Conservation (phyloP, 2,888 invertebrate species). For the Agrochola lychnidis region DNA sequence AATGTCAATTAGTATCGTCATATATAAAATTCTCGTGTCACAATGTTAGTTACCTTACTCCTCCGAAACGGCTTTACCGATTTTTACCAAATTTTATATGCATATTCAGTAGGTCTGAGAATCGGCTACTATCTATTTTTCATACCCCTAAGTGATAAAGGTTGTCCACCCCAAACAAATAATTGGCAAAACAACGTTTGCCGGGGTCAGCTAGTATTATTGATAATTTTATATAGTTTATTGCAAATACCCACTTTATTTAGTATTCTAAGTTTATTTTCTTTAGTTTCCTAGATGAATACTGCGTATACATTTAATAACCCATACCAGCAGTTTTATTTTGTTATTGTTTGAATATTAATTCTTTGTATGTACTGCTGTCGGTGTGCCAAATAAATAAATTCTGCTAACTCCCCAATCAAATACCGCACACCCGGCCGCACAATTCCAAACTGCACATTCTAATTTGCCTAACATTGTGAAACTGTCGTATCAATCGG, state of each 20-base stretch:
- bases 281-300: neutral
- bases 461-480: slow-evolving; percentile 59
- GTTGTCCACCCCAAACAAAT: no score
- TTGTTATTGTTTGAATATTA: neutral
- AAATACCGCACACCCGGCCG: slow-evolving; percentile 18
- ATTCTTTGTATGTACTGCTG: neutral
- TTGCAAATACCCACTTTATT: neutral
- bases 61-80: no score
- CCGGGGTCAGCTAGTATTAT: no score
- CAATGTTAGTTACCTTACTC: no score
- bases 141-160: no score
- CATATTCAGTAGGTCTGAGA: no score
- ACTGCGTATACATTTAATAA: neutral
- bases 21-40: no score
- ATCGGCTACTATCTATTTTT: no score
- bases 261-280: neutral
- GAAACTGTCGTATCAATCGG: slow-evolving; percentile 61
- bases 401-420: slow-evolving; percentile 1
- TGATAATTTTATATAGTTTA: neutral
- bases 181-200: no score
- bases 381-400: neutral
- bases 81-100: no score
- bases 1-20: neutral
- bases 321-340: neutral
- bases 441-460: slow-evolving; percentile 43